Base-by-base conservation (phyloP, 2,113 vertebrate genomes). In the Antechinus stuartii region DNA sequence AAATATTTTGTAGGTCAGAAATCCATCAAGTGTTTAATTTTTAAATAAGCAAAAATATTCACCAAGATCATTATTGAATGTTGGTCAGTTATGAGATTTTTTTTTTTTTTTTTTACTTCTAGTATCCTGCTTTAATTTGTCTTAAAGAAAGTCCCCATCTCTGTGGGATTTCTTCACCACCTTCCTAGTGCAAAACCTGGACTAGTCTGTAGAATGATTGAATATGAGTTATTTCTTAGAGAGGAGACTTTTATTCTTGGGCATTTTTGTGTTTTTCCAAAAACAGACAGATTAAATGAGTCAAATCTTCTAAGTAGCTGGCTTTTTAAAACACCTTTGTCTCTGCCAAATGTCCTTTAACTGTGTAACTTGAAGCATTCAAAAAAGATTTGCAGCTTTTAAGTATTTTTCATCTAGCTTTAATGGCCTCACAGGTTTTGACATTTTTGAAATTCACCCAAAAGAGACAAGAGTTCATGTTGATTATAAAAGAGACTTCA, bases 361-460 rank as follows among this genome's bases (percentile, higher is more conserved):
- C 95, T 93, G 50, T 96, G 94, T 95, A 96, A 2, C 92, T 52
- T 94, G 95, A 97, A 96, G 95, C 95, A 93, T 96, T 94, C 95
- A 89, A 91, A 95, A 96, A 54, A 68, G 93, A 95, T 96, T 94
- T 95, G 84, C 95, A 97, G 91, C n/a, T 96, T 92, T 92, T 92
- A 42, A 95, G 93, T 96, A 92, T 96, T 97, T 97, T 95, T 93
- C 54, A 96, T 57, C 90, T 96, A 91, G 91, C 92, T 68, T 84
- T 93, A 92, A 93, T 52, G 52, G 96, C 93, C 90, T 26, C 0
- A 25, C 94, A 90, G 96, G 47, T 54, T 96, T 96, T 95, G 92
- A 61, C 30, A 42, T 97, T 93, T 91, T 46, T 55, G 10, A 91
- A 46, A 84, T 92, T 96, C 68, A 93, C 93, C 53, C 91, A 46